These are phyloP conservation scores for Lymantria dispar DNA, from an alignment of 2,888 invertebrate species.

Conservation along the genomic window DNA sequence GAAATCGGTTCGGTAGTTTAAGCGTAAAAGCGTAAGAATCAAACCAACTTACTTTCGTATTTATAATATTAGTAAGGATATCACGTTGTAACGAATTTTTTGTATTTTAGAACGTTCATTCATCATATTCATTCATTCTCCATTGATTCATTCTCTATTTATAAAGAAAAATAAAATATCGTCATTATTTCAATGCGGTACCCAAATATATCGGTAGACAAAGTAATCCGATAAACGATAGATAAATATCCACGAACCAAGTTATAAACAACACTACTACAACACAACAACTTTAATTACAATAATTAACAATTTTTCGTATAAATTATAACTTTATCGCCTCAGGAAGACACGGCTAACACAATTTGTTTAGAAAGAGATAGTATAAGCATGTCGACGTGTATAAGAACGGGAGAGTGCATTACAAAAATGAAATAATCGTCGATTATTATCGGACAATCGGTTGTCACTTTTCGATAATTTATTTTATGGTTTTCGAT, in stretches of 20 bases:
- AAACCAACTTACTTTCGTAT: too few relatives aligned
- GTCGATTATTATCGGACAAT: conserved; percentile 62
- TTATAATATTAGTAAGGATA: too few relatives aligned
- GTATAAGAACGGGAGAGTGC: conserved; percentile 35
- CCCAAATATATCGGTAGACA: conserved; percentile 42
- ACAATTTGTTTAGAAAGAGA: conserved; percentile 47
- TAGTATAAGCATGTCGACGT: conserved; percentile 13
- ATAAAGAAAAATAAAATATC: not conserved
- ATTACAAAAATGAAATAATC: conserved; percentile 50
- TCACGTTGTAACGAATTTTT: too few relatives aligned
- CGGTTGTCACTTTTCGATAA: conserved; percentile 56
- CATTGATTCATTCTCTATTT: too few relatives aligned
- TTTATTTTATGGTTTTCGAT: conserved; percentile 41
- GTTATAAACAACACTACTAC: conserved; percentile 51
- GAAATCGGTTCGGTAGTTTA: too few relatives aligned
- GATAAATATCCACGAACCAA: conserved; percentile 61
- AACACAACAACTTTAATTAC: conserved; percentile 62
- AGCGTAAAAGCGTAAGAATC: too few relatives aligned
- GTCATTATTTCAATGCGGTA: conserved; percentile 15
- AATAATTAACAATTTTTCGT: conserved; percentile 69
- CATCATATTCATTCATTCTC: too few relatives aligned
- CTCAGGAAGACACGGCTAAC: conserved; percentile 55
- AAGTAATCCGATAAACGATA: conserved; percentile 49
- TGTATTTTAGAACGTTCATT: too few relatives aligned
- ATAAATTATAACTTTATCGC: conserved; percentile 73